These are phyloP conservation scores for Microctenopoma stevenorrisi DNA, from an alignment of 2,797 vertebrate genomes.

Conservation along the genomic window DNA sequence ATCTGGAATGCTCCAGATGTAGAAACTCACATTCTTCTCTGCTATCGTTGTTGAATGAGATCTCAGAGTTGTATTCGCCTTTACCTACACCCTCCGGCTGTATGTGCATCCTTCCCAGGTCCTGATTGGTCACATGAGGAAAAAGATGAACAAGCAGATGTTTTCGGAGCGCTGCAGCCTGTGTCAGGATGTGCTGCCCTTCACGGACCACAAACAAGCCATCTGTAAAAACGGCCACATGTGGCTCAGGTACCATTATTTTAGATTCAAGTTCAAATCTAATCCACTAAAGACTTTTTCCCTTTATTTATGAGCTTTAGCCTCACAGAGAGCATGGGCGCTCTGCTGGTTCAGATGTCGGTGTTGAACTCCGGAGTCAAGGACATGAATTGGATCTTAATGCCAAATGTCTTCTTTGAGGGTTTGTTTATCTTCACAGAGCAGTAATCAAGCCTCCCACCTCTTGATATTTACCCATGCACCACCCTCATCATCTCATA, in stretches of 20 bases:
- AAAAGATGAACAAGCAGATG: slow-evolving; percentile 97
- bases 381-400: slow-evolving; percentile 60
- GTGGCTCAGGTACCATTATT: slow-evolving; percentile 89
- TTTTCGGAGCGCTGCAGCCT: slow-evolving; percentile 93
- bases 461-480: slow-evolving; percentile 78
- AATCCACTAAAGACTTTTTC: slow-evolving; percentile 19
- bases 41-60: neutral
- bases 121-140: slow-evolving; percentile 94
- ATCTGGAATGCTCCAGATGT: no score
- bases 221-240: slow-evolving; percentile 93
- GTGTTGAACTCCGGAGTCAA: slow-evolving; percentile 19
- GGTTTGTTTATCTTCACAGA: slow-evolving; percentile 69
- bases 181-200: slow-evolving; percentile 92
- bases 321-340: slow-evolving; percentile 1
- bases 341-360: slow-evolving; percentile 2
- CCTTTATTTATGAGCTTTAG: slow-evolving; percentile 38
- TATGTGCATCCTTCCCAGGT: slow-evolving; percentile 79
- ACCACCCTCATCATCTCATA: slow-evolving; percentile 52
- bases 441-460: slow-evolving; percentile 71
- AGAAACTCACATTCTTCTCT: neutral
- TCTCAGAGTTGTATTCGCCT: neutral
- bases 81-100: neutral
- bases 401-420: slow-evolving; percentile 52
- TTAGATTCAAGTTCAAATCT: slow-evolving; percentile 1
- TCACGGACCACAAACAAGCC: slow-evolving; percentile 89